Percentiles rank a stretch among this genome's conserved stretches.
These are phyloP conservation scores for Tubulanus polymorphus DNA, from an alignment of 2,888 invertebrate species.

Conservation along the genomic window DNA sequence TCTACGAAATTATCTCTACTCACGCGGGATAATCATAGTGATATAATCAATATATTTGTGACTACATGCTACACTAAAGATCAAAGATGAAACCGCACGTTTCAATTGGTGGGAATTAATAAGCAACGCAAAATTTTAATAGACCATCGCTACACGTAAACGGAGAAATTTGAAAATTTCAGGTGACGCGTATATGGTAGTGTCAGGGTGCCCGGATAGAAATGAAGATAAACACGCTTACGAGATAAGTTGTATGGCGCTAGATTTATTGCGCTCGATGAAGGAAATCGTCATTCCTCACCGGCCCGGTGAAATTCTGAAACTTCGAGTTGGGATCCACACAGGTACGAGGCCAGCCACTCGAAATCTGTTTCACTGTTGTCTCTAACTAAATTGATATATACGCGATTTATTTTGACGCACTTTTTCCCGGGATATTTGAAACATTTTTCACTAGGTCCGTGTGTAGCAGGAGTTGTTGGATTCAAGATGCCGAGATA, in stretches of 20 bases:
- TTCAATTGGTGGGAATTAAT: not conserved
- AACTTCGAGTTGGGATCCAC: slow-evolving; percentile 27
- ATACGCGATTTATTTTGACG: not conserved
- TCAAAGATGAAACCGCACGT: no score
- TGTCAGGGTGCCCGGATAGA: slow-evolving; percentile 27
- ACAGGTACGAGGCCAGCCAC: slow-evolving; percentile 28
- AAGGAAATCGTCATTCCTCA: slow-evolving; percentile 19
- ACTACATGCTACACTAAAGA: no score
- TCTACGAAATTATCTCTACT: no score
- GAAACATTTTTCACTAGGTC: no score
- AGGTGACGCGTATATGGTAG: slow-evolving; percentile 67
- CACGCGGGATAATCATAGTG: no score
- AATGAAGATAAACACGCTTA: slow-evolving; percentile 26
- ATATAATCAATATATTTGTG: no score
- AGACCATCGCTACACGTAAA: no score
- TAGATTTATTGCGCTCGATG: slow-evolving; percentile 23
- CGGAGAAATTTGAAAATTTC: not conserved
- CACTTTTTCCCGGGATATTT: no score
- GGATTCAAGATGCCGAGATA: slow-evolving; percentile 5
- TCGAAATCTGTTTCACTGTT: not conserved
- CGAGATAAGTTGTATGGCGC: slow-evolving; percentile 25
- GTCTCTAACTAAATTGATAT: not conserved
- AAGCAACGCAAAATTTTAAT: not conserved
- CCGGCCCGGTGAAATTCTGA: slow-evolving; percentile 20
- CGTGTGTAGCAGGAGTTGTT: slow-evolving; percentile 4